Evolutionary conservation across 2,113 vertebrate genomes (phyloP), one percentile per base, ranked within the genome.

Genomic region (Jacana jacana): DNA sequence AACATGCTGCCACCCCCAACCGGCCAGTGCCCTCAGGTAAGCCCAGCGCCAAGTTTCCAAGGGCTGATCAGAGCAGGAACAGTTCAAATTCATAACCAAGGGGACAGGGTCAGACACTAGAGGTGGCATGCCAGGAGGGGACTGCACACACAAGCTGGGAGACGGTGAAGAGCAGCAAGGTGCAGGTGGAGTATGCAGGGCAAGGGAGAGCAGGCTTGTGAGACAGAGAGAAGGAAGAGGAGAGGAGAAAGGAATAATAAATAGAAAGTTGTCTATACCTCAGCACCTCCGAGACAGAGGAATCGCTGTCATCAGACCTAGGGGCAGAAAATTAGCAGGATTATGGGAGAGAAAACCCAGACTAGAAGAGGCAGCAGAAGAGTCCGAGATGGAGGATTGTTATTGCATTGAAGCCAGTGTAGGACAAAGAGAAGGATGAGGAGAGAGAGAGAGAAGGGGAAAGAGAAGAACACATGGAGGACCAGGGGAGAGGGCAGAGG

Each of bases 271-370:
- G 98, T 98, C 98, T 99, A 98, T 99, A 99, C 99, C 99, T 99
- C 99, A 99, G 98, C 98, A 99, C 99, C 99, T 99, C 99, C 98
- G 99, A 99, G 98, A 99, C 98, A 98, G 99, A 99, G 98, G 99
- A 99, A 98, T 99, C 99, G 98, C 99, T 99, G 99, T 99, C 99
- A 98, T 99, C 99, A 97, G 99, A 99, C 99, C 99, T 99, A 99
- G 98, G 99, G 98, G 98, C 98, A 99, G 98, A 99, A 99, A 99
- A 98, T 99, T 98, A 99, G 98, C 98, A 98, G 98, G 98, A 98
- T 98, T 99, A 99, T 93, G 98, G 98, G 98, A 95, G 93, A 98
- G 98, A 97, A 97, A 93, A 96, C 94, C 81, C 94, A 93, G 91
- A 94, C 69, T 40, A 94, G 94, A 92, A 79, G 71, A 93, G 88